phyloP scores from a whole-genome alignment of 2,888 invertebrate genomes.

The Hoplodrina blanda region DNA sequence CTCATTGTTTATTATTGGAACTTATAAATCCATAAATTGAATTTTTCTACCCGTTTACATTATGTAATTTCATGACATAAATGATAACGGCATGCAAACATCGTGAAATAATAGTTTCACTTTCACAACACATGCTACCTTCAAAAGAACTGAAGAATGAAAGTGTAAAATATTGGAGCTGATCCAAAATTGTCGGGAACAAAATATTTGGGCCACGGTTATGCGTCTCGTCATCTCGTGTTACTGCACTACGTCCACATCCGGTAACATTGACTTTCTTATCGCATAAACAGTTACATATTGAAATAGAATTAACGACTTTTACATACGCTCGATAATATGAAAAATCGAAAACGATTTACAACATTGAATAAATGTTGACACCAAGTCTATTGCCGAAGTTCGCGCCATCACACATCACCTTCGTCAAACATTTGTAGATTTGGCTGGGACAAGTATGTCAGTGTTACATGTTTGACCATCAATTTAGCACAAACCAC shows the following conservation, averaged over 20 bases:
- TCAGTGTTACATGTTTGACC: constrained; percentile 32
- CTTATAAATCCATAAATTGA: constrained; percentile 64
- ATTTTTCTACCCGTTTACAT: constrained; percentile 60
- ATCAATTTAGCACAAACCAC: constrained; percentile 38
- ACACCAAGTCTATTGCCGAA: constrained; percentile 21
- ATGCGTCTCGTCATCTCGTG: constrained; percentile 82
- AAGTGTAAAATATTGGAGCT: constrained; percentile 84
- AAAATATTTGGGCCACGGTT: constrained; percentile 89
- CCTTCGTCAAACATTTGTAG: constrained; percentile 49
- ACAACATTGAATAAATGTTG: constrained; percentile 31
- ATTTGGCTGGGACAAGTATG: constrained; percentile 37
- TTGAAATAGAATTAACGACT: constrained; percentile 79
- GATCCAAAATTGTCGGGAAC: constrained; percentile 82
- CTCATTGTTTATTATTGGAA: constrained; percentile 74
- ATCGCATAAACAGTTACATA: constrained; percentile 81
- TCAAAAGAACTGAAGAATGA: constrained; percentile 79
- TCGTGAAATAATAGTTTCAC: constrained; percentile 50
- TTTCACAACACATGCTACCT: constrained; percentile 61
- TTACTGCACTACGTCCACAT: constrained; percentile 83
- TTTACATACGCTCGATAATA: constrained; percentile 69
- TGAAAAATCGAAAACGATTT: constrained; percentile 57
- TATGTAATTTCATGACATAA: constrained; percentile 68
- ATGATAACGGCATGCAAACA: constrained; percentile 38
- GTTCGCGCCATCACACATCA: constrained; percentile 23
- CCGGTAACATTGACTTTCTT: constrained; percentile 90